Evolutionary conservation across 1,140 invertebrate genomes (phyloP), one percentile per base, ranked within the genome.

Genomic region (Mactra quadrangularis): DNA sequence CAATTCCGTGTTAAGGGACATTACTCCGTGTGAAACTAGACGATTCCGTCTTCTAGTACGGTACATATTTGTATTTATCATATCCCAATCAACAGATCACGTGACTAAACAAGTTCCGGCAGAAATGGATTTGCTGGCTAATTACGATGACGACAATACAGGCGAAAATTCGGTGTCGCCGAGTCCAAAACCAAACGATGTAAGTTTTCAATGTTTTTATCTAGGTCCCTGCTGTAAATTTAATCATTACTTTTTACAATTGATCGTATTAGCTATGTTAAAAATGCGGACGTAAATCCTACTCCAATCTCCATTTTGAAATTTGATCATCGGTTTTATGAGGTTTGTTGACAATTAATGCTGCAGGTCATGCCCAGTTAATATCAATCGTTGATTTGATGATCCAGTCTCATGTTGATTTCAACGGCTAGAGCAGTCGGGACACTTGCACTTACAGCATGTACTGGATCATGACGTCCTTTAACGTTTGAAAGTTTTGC

Each of bases 121-220:
- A 22, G 47, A 41, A 68, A 78, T 78, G 75, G 75, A 78, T 68
- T 78, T 78, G 75, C 31, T 78, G 60, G 75, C 75, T 25, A 78
- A 25, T 53, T 78, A 78, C 38, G 75, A 78, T 27, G 75, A 78
- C 38, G 75, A 78, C 27, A 64, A 78, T 76, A 76, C 72, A 4
- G 53, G 27, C n/a, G 75, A 78, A 9, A 78, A 68, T 35, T 64
- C 38, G 6, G n/a, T 55, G 29, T 31, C 72, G 9, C 27, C 33
- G 7, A 76, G 72, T 66, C 75, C 75, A 19, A 64, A 29, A 35
- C 27, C 17, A 6, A 22, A 27, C 22, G n/a, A n/a, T n/a, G n/a
- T 3, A 62, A 29, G 74, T 22, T 31, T 15, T 25, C 15, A 11
- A 31, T 11, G 31, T 29, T 29, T 64, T 13, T 11, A 33, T 64